Evolutionary conservation across 2,113 vertebrate genomes (phyloP), one percentile per base, ranked within the genome.

Genomic region (Hippocampus abdominalis): DNA sequence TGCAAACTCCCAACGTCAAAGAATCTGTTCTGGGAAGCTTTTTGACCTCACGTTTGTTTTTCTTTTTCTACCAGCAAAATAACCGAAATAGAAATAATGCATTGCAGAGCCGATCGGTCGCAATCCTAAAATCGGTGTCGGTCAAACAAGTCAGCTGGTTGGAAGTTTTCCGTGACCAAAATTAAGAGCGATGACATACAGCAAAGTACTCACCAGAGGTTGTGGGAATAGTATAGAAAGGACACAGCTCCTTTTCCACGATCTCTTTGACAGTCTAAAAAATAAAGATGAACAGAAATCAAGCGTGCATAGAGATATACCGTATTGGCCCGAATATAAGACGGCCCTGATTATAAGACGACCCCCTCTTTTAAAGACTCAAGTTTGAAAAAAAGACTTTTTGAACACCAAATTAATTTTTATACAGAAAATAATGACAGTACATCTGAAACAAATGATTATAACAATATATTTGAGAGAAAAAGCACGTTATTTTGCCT

Each of bases 211-310:
- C 54, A 95, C 95, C 86, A 65, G 94, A 71, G 16, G 36, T 21
- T 0, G 92, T 92, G 0, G 93, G 93, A 0, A 91, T 80, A 63
- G 81, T 66, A 81, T 91, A 94, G 44, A 75, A 75, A 10, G 94
- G 92, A 78, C 95, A 96, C 40, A 93, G 75, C 63, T 94, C 92
- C 44, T 66, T 46, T 0, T 84, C 18, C 42, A 93, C 71, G 53
- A 94, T 93, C 0, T 87, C 0, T 8, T 4, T 0, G 23, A 92
- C 83, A 0, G 0, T 27, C 95, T 96, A 80, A 40, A 74, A 75
- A 49, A 42, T 63, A 46, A 8, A 18, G 16, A 62, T 40, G 3
- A 51, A 40, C 3, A 15, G 21, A 42, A 40, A 20, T 18, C 7
- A 60, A 32, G 2, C 27, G 13, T 15, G 3, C 42, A 44, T 3